Conservation (phyloP, 2,888 invertebrate genomes). For the Sympetrum striolatum region DNA sequence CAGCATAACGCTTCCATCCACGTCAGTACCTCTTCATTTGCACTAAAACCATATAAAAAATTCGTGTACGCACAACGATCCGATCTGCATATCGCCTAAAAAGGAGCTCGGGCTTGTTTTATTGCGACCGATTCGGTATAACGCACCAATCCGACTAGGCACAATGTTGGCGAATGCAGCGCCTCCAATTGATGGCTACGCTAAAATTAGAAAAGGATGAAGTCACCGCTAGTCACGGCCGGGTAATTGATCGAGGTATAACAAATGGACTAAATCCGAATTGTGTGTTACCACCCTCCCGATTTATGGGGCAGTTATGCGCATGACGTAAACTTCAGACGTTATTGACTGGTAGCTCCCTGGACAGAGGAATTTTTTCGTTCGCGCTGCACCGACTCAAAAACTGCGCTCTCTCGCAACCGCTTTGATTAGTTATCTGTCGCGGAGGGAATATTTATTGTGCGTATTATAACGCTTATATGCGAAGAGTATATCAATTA, state of each 20-base stretch:
- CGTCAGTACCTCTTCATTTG: no score
- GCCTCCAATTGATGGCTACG: neutral
- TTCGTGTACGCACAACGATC: no score
- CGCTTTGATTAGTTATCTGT: neutral
- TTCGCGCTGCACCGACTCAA: neutral
- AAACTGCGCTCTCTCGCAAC: neutral
- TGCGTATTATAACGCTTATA: neutral
- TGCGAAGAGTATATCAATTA: neutral
- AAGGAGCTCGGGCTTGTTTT: neutral
- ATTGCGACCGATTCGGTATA: neutral
- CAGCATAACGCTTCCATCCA: neutral
- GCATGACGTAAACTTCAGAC: neutral
- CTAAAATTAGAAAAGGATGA: neutral
- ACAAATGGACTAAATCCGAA: neutral
- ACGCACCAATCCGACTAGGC: neutral
- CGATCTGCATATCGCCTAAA: no score
- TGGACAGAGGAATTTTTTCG: neutral
- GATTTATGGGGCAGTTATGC: neutral
- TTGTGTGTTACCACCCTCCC: neutral
- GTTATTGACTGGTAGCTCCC: neutral
- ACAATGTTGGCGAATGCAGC: neutral
- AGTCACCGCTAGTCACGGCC: neutral
- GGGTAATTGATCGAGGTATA: neutral
- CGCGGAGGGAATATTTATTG: neutral
- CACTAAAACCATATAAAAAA: no score